A percentile compares a stretch with the other conserved stretches of the same genome.
phyloP scores from a whole-genome alignment of 1,140 invertebrate species.

The Condylostylus longicornis region DNA sequence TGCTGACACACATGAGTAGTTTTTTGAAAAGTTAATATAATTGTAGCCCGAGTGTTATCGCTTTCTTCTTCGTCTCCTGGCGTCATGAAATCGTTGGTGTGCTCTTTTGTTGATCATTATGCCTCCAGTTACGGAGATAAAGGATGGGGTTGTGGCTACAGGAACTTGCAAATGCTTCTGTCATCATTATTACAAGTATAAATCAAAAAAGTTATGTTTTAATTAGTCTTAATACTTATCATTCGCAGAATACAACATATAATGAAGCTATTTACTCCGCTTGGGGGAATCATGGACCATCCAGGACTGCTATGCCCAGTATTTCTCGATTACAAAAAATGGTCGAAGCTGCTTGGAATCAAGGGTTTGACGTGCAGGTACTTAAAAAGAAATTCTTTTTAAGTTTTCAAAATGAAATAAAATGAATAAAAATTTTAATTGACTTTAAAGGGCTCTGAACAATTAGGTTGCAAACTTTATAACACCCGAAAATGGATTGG shows the following conservation, averaged over 20 bases:
- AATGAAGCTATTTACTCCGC: slow-evolving; percentile 47
- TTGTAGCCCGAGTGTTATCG: slow-evolving; percentile 44
- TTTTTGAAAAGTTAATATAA: no score
- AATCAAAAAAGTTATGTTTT: background rate
- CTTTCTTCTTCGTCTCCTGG: slow-evolving; percentile 51
- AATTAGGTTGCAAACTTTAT: slow-evolving; percentile 60
- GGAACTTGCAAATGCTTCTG: slow-evolving; percentile 82
- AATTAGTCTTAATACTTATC: background rate
- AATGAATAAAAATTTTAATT: background rate
- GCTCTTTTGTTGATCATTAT: slow-evolving; percentile 70
- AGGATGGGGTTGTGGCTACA: slow-evolving; percentile 82
- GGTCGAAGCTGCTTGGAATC: slow-evolving; percentile 75
- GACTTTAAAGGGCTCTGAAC: slow-evolving; percentile 52
- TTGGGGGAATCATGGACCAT: slow-evolving; percentile 36
- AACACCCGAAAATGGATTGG: slow-evolving; percentile 89
- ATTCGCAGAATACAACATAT: slow-evolving; percentile 44
- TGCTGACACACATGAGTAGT: no score
- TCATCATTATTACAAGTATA: slow-evolving; percentile 51
- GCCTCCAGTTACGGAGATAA: slow-evolving; percentile 72
- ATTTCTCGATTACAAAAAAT: slow-evolving; percentile 68
- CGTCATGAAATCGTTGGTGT: slow-evolving; percentile 52
- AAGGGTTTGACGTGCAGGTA: slow-evolving; percentile 66
- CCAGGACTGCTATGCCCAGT: slow-evolving; percentile 57
- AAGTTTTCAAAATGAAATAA: background rate
- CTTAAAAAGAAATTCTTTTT: background rate